phyloP scores from a whole-genome alignment of 2,888 invertebrate species.

The Gnatocerus cornutus region DNA sequence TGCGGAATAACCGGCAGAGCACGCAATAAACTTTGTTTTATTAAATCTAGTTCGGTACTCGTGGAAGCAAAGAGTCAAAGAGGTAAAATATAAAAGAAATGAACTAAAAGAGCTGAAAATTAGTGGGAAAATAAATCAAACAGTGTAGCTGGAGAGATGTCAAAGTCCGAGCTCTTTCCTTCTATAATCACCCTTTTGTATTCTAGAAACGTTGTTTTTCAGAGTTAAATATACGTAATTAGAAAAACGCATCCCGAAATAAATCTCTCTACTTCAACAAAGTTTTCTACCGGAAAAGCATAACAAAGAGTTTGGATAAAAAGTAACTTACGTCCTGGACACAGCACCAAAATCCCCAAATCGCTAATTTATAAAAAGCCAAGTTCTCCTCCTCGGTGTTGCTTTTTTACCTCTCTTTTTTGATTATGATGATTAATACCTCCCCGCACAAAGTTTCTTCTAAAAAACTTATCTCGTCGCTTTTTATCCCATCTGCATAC shows the following conservation, averaged over 20 bases:
- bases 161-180: too few relatives aligned
- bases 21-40: too few relatives aligned
- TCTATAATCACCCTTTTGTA: too few relatives aligned
- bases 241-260: slow-evolving; percentile 3
- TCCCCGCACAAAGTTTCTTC: neutral
- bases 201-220: too few relatives aligned
- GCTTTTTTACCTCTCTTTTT: neutral
- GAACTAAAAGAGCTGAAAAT: too few relatives aligned
- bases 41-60: too few relatives aligned
- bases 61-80: too few relatives aligned
- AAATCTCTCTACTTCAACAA: neutral
- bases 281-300: neutral
- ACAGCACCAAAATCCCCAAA: neutral
- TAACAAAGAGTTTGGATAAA: neutral
- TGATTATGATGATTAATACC: slow-evolving; percentile 14
- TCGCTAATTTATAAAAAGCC: slow-evolving; percentile 4
- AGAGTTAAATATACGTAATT: neutral
- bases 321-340: too few relatives aligned
- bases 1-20: neutral
- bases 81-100: too few relatives aligned
- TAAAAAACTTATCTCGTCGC: slow-evolving; percentile 8
- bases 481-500: slow-evolving; percentile 1
- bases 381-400: neutral
- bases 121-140: too few relatives aligned
- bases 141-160: too few relatives aligned